Conservation (phyloP, 1,140 invertebrate genomes). For the Zaprionus camerounensis region DNA sequence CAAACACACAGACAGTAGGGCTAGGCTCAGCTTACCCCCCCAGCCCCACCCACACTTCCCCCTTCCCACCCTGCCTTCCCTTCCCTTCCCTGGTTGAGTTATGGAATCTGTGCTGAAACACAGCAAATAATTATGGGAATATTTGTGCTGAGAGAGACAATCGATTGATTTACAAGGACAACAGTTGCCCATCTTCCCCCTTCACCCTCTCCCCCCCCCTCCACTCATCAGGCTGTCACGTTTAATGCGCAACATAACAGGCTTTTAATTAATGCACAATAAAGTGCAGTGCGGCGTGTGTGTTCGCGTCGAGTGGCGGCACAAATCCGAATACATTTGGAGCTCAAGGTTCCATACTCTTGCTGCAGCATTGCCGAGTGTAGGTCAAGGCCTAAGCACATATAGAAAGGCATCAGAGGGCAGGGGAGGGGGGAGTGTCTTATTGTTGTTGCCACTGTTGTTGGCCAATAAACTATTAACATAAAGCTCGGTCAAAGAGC, state of each 20-base stretch:
- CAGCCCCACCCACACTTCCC: too few relatives aligned
- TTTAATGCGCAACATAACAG: conserved; percentile 65
- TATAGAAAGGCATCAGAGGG: not conserved
- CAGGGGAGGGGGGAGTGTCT: not conserved
- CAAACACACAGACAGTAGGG: conserved; percentile 53
- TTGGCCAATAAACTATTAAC: conserved; percentile 76
- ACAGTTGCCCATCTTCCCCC: not conserved
- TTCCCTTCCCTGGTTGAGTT: conserved; percentile 64
- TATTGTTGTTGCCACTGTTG: conserved; percentile 28
- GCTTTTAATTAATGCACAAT: conserved; percentile 79
- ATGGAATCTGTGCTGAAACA: conserved; percentile 77
- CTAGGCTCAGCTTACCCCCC: not conserved
- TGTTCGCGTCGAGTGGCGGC: conserved; percentile 57
- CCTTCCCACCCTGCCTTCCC: not conserved
- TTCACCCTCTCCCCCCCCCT: not conserved
- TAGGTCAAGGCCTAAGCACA: conserved; percentile 72
- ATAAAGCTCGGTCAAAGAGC: conserved; percentile 57
- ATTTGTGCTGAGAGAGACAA: conserved; percentile 59
- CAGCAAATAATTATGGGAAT: conserved; percentile 78
- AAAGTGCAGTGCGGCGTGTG: conserved; percentile 48
- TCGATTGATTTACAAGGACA: conserved; percentile 77
- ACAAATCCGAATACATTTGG: conserved; percentile 61
- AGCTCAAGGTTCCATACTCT: conserved; percentile 47
- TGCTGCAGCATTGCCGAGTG: conserved; percentile 33
- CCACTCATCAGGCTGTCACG: conserved; percentile 24